These are phyloP conservation scores for Bombus picipes DNA, from an alignment of 1,140 invertebrate species.

Conservation along the genomic window DNA sequence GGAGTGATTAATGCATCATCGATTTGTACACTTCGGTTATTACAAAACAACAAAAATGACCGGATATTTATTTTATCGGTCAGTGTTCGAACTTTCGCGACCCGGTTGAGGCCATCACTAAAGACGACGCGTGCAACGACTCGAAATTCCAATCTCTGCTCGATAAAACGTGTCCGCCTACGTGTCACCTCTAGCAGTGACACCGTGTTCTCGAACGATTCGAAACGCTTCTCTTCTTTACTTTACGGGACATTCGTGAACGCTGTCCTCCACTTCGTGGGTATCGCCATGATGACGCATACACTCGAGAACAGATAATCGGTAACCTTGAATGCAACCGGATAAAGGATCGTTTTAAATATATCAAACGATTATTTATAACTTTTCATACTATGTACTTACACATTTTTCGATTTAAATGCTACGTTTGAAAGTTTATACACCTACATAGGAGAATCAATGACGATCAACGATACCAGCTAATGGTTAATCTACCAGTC, in stretches of 20 bases:
- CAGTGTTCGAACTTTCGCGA: no score
- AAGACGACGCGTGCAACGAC: slow-evolving; percentile 56
- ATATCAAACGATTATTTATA: background rate
- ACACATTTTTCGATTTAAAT: background rate
- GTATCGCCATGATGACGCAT: background rate
- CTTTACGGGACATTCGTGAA: background rate
- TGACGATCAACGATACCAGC: no score
- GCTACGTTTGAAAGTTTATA: background rate
- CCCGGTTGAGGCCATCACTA: background rate
- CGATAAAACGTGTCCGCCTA: slow-evolving; percentile 54
- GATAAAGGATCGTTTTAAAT: slow-evolving; percentile 14
- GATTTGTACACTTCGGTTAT: no score
- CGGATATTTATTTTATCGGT: no score
- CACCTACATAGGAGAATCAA: no score
- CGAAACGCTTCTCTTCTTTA: background rate
- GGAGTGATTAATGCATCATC: no score
- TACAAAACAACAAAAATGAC: no score
- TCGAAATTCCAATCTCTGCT: slow-evolving; percentile 61
- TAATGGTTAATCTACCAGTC: no score
- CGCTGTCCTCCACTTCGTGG: background rate
- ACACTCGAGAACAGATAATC: background rate
- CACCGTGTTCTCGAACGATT: slow-evolving; percentile 1
- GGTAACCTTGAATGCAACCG: slow-evolving; percentile 32
- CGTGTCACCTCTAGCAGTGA: slow-evolving; percentile 39
- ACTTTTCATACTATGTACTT: background rate